Base-by-base conservation (phyloP, 2,113 vertebrate species). In the Thomomys bottae region DNA sequence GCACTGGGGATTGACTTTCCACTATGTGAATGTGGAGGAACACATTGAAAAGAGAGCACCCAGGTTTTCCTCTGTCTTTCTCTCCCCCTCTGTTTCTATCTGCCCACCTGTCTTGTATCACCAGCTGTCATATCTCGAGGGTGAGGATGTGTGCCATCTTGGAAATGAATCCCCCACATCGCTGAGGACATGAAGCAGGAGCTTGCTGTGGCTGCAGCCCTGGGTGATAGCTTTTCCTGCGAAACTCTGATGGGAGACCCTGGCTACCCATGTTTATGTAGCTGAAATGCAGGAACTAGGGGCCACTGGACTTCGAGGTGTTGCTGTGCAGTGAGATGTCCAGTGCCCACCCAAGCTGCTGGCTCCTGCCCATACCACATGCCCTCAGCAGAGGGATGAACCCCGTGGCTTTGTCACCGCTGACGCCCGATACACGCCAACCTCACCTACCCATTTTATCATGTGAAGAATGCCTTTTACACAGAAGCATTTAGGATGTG, bases 371-470 rank as follows among this genome's bases (percentile, higher is more conserved):
- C 38, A 8, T 40, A 20, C 82, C 36, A 9, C 38, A 61, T 10
- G 14, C 38, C 45, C 17, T 64, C 28, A 18, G 20, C 9, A 12
- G 45, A 49, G 45, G 14, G 45, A 12, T 12, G 45, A 49, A 12
- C 45, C 9, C 45, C 45, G 9, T 49, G 3, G 45, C 45, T 49
- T 12, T 49, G 36, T 14, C 26, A 20, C 30, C 34, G 7, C 36
- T 45, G 63, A 11, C 61, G 42, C 42, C 38, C 32, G 36, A 26
- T 23, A 6, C 8, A 24, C 9, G 4, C 61, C 20, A 34, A 34
- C 14, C 24, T 6, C 14, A 14, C 8, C 0, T 7, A 38, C 21
- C 36, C 28, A 5, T 4, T 7, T 45, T 23, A 24, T 8, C 45
- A 36, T 32, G 32, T 23, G 8, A 30, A 68, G 38, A 7, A n/a